Percentiles rank a stretch among this genome's conserved stretches.
Evolutionary conservation across 2,113 vertebrate species (phyloP).

Genomic region (Oncorhynchus tshawytscha): DNA sequence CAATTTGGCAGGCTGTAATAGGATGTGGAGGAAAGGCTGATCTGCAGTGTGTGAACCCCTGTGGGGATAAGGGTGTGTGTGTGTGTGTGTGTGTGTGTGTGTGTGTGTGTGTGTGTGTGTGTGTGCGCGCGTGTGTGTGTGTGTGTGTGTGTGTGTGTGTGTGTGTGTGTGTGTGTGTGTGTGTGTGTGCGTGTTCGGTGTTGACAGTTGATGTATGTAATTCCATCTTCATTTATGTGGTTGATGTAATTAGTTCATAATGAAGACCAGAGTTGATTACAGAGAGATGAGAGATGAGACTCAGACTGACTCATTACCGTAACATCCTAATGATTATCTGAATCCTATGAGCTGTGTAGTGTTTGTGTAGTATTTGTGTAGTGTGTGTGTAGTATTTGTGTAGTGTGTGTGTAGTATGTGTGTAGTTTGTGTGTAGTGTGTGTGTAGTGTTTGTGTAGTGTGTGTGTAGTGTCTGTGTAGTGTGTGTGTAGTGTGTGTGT

Average conservation of each 20-base stretch:
- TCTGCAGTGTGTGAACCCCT: conserved; percentile 45
- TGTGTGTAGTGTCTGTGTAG: neutral
- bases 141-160: too few species aligned
- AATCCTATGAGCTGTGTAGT: too few species aligned
- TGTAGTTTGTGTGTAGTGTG: neutral
- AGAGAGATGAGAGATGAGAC: neutral
- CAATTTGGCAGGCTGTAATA: conserved; percentile 72
- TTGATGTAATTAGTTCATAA: conserved; percentile 21
- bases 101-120: too few species aligned
- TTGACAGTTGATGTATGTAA: conserved; percentile 13
- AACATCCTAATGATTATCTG: neutral
- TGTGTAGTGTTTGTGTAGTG: neutral
- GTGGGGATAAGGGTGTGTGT: conserved; percentile 24
- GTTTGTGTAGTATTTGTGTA: neutral
- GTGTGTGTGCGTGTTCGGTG: neutral
- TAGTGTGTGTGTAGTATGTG: conserved; percentile 1
- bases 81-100: neutral
- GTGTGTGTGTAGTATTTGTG: too few species aligned
- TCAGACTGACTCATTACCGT: conserved; percentile 8
- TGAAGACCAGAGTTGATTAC: conserved; percentile 28
- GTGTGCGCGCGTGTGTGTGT: too few species aligned
- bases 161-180: neutral
- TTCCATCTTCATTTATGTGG: conserved; percentile 25
- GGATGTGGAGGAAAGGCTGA: conserved; percentile 55
- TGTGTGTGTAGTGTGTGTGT: neutral